Percentiles rank a stretch among this genome's conserved stretches.
These are phyloP conservation scores for Chloroceryle aenea DNA, from an alignment of 2,113 vertebrate species.

Conservation along the genomic window DNA sequence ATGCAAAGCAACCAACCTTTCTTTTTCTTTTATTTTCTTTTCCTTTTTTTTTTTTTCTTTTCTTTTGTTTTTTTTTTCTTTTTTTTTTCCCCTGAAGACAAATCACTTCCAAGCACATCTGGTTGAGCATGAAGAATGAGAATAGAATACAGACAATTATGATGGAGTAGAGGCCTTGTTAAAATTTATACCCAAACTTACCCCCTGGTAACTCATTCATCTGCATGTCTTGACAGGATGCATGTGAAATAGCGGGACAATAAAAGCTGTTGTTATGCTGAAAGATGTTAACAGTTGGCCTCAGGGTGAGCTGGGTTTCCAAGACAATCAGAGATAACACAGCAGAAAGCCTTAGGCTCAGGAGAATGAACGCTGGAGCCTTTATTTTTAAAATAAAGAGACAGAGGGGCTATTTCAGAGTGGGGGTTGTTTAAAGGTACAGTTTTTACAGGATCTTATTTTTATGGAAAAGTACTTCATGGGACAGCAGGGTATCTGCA, in stretches of 20 bases:
- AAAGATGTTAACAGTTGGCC: constrained; percentile 62
- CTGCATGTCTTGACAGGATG: constrained; percentile 14
- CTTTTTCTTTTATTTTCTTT: background rate
- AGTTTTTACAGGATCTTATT: background rate
- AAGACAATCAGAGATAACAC: constrained; percentile 41
- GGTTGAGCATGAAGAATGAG: constrained; percentile 35
- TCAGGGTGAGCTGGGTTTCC: constrained; percentile 42
- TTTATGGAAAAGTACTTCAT: background rate
- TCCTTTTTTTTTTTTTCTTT: background rate
- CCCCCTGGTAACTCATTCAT: constrained; percentile 66
- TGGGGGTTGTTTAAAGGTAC: background rate
- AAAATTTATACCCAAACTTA: constrained; percentile 56
- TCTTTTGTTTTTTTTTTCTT: background rate
- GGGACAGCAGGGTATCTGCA: background rate
- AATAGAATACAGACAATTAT: constrained; percentile 58
- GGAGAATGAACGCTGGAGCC: background rate
- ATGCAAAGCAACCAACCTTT: background rate
- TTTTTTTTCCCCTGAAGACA: background rate
- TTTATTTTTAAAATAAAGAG: constrained; percentile 18
- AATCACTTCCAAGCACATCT: constrained; percentile 47
- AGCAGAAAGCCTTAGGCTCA: background rate
- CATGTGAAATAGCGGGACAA: constrained; percentile 53
- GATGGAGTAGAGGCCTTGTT: constrained; percentile 45
- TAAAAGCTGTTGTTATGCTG: constrained; percentile 64
- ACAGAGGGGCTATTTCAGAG: fast-evolving